Percentiles rank a stretch among this genome's conserved stretches.
These are phyloP conservation scores for Protonemura montana DNA, from an alignment of 2,888 invertebrate genomes.

Conservation along the genomic window DNA sequence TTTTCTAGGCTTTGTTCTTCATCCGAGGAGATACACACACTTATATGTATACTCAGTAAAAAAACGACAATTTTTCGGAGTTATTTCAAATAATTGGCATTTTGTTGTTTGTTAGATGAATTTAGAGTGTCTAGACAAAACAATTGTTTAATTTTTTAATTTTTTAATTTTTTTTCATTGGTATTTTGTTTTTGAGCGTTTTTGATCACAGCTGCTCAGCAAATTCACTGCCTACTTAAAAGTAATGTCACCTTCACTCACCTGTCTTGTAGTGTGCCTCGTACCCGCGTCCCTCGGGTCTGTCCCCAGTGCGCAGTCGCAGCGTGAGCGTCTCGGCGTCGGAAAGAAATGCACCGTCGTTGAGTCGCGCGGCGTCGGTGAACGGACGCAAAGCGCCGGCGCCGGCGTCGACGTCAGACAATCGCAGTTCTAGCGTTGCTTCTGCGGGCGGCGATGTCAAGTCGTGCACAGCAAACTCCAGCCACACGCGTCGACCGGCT, in stretches of 20 bases:
- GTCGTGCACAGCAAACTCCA: slow-evolving; percentile 72
- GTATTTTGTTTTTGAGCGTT: too few species aligned
- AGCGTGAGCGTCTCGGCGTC: slow-evolving; percentile 68
- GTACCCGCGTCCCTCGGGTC: slow-evolving; percentile 73
- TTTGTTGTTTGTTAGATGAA: too few species aligned
- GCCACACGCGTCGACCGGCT: slow-evolving; percentile 73
- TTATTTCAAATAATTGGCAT: too few species aligned
- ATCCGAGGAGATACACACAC: too few species aligned
- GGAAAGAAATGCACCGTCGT: slow-evolving; percentile 74
- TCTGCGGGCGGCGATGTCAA: slow-evolving; percentile 62
- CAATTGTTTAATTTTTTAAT: too few species aligned
- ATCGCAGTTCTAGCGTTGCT: slow-evolving; percentile 64
- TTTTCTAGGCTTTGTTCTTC: too few species aligned
- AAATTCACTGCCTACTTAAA: too few species aligned
- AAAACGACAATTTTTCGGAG: too few species aligned
- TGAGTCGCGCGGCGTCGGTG: slow-evolving; percentile 63
- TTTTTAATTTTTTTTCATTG: too few species aligned
- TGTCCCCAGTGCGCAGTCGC: slow-evolving; percentile 69
- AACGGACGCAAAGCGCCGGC: slow-evolving; percentile 66
- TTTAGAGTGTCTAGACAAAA: too few species aligned
- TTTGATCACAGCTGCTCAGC: too few species aligned
- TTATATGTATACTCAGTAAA: too few species aligned
- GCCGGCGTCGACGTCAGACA: slow-evolving; percentile 62
- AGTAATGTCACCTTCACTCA: slow-evolving; percentile 55
- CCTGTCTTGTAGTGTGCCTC: slow-evolving; percentile 72